Conservation (phyloP, 2,888 invertebrate genomes). For the Anoplius nigerrimus region DNA sequence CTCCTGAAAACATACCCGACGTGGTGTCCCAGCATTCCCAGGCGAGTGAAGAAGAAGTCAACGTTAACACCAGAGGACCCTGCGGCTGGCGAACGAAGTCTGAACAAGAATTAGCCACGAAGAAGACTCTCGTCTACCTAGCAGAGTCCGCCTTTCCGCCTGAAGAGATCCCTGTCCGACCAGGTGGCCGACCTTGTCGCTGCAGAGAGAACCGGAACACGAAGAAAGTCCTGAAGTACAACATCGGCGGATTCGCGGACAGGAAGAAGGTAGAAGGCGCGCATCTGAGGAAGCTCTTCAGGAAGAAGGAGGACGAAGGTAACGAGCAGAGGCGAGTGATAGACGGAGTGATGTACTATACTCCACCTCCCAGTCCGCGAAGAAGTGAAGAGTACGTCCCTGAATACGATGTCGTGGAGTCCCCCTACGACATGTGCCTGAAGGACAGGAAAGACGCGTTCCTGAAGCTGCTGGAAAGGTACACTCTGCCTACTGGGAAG, state of each 20-base stretch:
- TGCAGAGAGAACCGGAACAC: conserved; percentile 66
- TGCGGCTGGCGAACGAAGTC: conserved; percentile 60
- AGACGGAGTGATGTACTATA: conserved; percentile 59
- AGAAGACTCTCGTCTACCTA: conserved; percentile 61
- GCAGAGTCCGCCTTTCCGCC: conserved; percentile 52
- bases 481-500: conserved; percentile 39
- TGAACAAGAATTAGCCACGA: conserved; percentile 56
- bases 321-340: conserved; percentile 48
- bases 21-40: neutral
- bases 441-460: conserved; percentile 32
- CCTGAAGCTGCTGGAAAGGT: conserved; percentile 43
- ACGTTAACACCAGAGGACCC: conserved; percentile 41
- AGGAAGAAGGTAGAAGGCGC: conserved; percentile 17
- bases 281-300: conserved; percentile 14
- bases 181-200: conserved; percentile 62
- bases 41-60: neutral
- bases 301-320: conserved; percentile 15
- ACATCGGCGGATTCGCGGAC: conserved; percentile 51
- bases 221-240: conserved; percentile 57
- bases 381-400: conserved; percentile 67
- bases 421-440: conserved; percentile 54
- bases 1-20: no score
- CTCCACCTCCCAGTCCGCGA: conserved; percentile 61
- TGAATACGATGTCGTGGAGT: conserved; percentile 62
- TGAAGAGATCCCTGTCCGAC: conserved; percentile 53